Conservation (phyloP, 2,113 vertebrate genomes). For the Chrysemys picta region DNA sequence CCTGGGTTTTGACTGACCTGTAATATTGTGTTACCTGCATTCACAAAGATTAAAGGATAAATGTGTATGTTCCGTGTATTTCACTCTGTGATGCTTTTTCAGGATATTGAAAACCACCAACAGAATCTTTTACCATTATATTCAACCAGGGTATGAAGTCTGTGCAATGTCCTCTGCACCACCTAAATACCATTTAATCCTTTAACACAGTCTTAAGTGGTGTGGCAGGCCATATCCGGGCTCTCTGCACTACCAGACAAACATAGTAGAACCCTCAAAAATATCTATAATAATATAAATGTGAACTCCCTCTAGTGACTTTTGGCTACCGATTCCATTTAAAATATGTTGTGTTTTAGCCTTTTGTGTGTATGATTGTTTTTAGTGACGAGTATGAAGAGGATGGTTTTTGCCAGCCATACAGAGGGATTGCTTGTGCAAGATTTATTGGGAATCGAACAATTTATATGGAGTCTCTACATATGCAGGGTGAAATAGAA, state of each 20-base stretch:
- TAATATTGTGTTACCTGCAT: not conserved
- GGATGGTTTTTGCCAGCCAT: slow-evolving; percentile 98
- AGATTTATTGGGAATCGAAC: slow-evolving; percentile 97
- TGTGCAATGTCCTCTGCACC: accelerated
- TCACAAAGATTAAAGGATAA: not conserved
- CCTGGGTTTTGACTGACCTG: not conserved
- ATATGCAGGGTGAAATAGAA: slow-evolving; percentile 99
- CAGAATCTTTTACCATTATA: not conserved
- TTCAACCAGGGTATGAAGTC: not conserved
- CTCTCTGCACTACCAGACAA: not conserved
- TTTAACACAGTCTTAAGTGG: not conserved
- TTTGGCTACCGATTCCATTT: accelerated
- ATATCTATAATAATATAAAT: accelerated
- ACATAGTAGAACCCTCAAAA: not conserved
- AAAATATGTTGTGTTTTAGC: not conserved
- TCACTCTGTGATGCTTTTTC: accelerated
- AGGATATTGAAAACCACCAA: not conserved
- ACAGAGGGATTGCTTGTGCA: slow-evolving; percentile 97
- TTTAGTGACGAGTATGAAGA: slow-evolving; percentile 93
- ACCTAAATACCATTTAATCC: slow-evolving; percentile 14
- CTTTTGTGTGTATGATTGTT: slow-evolving; percentile 17
- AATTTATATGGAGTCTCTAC: slow-evolving; percentile 97
- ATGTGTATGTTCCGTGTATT: not conserved
- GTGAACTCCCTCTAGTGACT: slow-evolving; percentile 77
- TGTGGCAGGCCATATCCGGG: not conserved